Conservation (phyloP, 2,888 invertebrate genomes). For the Drosophila recens region DNA sequence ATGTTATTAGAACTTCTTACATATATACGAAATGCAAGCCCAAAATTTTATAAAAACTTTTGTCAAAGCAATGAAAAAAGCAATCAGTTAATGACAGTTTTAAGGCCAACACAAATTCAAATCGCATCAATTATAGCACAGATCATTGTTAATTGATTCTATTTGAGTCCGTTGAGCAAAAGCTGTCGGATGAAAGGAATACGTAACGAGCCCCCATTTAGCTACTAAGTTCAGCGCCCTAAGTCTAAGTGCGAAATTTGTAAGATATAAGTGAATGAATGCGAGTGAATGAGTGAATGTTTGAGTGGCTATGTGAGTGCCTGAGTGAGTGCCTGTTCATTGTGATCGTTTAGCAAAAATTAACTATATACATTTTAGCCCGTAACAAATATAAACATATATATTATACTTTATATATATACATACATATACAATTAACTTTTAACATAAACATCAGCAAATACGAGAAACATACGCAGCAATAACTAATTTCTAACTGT, state of each 20-base stretch:
- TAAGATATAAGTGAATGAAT: slow-evolving; percentile 57
- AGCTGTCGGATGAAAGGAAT: slow-evolving; percentile 32
- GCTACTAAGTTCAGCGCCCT: slow-evolving; percentile 55
- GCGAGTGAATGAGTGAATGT: slow-evolving; percentile 33
- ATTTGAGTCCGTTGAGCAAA: slow-evolving; percentile 19
- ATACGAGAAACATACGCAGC: slow-evolving; percentile 36
- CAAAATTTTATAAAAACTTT: slow-evolving; percentile 81
- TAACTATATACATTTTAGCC: slow-evolving; percentile 75
- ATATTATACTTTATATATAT: slow-evolving; percentile 19
- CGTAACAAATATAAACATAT: slow-evolving; percentile 55
- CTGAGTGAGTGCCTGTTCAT: slow-evolving; percentile 56
- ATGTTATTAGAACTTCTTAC: slow-evolving; percentile 71
- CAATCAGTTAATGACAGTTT: slow-evolving; percentile 41
- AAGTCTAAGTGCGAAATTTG: slow-evolving; percentile 68
- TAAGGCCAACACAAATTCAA: slow-evolving; percentile 11
- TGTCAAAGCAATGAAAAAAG: slow-evolving; percentile 71
- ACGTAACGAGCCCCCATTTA: slow-evolving; percentile 60
- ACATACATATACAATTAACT: slow-evolving; percentile 42
- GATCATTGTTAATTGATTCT: slow-evolving; percentile 8
- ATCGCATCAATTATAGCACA: slow-evolving; percentile 10
- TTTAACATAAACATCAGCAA: slow-evolving; percentile 28
- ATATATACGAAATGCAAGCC: slow-evolving; percentile 74
- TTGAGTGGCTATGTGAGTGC: slow-evolving; percentile 33
- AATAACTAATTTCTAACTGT: slow-evolving; percentile 66
- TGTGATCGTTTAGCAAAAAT: slow-evolving; percentile 81